These are phyloP conservation scores for Dolichoris vasculosae DNA, from an alignment of 1,140 invertebrate genomes.

Conservation along the genomic window DNA sequence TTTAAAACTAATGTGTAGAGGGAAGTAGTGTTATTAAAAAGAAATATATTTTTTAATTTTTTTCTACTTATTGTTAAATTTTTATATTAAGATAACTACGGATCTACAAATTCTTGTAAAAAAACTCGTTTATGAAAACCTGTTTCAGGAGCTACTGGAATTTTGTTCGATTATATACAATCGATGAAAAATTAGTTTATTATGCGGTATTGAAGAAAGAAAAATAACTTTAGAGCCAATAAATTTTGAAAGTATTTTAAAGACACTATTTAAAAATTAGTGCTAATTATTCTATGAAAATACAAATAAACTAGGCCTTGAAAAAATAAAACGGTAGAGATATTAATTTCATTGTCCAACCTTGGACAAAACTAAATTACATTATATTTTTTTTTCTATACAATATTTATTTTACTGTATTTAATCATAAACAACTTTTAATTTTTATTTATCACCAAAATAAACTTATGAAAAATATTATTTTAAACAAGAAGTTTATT, in stretches of 20 bases:
- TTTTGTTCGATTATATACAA: constrained; percentile 22
- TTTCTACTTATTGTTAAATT: neutral
- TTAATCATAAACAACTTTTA: too few relatives aligned
- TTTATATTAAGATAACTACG: neutral
- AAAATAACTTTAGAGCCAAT: constrained; percentile 18
- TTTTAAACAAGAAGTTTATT: too few relatives aligned
- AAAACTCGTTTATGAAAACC: constrained; percentile 42
- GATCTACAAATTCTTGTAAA: constrained; percentile 18
- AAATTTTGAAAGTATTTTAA: constrained; percentile 3
- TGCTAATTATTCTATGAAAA: neutral
- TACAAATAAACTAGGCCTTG: too few relatives aligned
- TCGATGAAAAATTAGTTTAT: constrained; percentile 41
- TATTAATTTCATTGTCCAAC: neutral
- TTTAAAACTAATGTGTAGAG: neutral
- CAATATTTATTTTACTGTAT: too few relatives aligned
- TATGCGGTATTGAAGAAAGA: constrained; percentile 11
- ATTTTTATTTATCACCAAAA: too few relatives aligned
- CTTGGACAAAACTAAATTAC: neutral
- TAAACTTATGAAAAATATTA: too few relatives aligned
- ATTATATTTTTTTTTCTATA: neutral
- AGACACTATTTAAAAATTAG: neutral
- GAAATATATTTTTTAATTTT: neutral
- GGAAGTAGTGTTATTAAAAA: neutral
- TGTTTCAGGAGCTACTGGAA: constrained; percentile 40
- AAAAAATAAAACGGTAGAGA: neutral